Conservation (phyloP, 1,140 invertebrate genomes). For the Dreissena rostriformis region DNA sequence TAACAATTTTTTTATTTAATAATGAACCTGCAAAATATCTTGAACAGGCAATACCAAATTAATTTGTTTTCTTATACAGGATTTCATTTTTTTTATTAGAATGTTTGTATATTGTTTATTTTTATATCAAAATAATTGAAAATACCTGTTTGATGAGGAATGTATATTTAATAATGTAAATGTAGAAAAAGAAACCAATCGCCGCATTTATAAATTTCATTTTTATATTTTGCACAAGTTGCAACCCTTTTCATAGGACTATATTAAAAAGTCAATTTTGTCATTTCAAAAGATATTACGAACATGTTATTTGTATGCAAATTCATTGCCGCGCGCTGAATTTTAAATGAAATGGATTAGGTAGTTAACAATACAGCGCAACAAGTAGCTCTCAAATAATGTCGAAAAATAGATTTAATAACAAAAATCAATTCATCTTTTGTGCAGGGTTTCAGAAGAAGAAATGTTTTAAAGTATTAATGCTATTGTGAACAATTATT, state of each 20-base stretch:
- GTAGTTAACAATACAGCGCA: conserved; percentile 27
- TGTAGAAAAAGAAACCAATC: too few species aligned
- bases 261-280: conserved; percentile 30
- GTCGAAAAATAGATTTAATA: conserved; percentile 53
- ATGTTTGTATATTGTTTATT: too few species aligned
- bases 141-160: too few species aligned
- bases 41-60: too few species aligned
- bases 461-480: conserved; percentile 48
- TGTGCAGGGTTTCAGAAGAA: conserved; percentile 9
- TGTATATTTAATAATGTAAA: too few species aligned
- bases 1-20: too few species aligned
- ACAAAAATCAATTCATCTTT: conserved; percentile 58
- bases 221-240: too few species aligned
- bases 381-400: conserved; percentile 43
- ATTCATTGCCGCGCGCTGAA: conserved; percentile 39
- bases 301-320: conserved; percentile 55
- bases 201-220: too few species aligned
- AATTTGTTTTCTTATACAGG: too few species aligned
- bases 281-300: conserved; percentile 37
- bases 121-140: too few species aligned
- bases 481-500: conserved; percentile 52
- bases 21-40: too few species aligned
- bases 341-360: conserved; percentile 40
- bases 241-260: not conserved
- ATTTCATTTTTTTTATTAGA: too few species aligned